Evolutionary conservation across 2,797 vertebrate species (phyloP).

Genomic region (Siniperca obscura): DNA sequence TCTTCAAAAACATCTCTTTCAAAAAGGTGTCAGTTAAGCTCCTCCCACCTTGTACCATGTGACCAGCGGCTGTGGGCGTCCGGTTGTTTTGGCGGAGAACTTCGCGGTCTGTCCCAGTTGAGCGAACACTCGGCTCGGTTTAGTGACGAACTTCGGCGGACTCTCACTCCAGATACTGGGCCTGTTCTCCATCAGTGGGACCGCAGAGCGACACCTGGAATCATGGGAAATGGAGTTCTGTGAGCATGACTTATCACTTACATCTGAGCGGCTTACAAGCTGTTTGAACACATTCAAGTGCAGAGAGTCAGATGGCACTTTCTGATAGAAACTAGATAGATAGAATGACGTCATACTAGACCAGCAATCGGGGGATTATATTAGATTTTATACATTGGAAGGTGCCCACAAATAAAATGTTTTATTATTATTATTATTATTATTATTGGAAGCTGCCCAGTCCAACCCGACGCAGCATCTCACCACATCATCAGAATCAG

Average conservation of each 20-base stretch:
- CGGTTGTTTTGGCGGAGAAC: constrained; percentile 92
- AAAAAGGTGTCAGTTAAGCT: neutral
- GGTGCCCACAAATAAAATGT: too few species aligned
- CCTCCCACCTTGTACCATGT: constrained; percentile 92
- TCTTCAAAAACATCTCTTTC: too few species aligned
- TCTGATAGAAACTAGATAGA: too few species aligned
- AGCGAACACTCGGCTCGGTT: constrained; percentile 86
- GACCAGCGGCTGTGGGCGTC: constrained; percentile 90
- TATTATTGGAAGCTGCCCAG: too few species aligned
- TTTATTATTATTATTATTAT: too few species aligned
- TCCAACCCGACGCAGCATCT: too few species aligned
- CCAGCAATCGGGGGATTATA: too few species aligned
- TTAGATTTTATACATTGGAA: too few species aligned
- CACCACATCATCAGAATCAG: too few species aligned
- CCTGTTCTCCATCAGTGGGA: constrained; percentile 80
- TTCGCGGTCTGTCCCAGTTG: constrained; percentile 88
- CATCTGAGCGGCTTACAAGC: neutral
- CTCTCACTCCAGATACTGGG: constrained; percentile 93
- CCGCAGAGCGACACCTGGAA: constrained; percentile 69
- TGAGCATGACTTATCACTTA: neutral
- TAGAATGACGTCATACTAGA: too few species aligned
- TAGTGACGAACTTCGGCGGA: constrained; percentile 93
- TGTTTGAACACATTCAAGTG: neutral
- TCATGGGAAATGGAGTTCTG: constrained; percentile 28
- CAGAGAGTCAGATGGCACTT: too few species aligned